Evolutionary conservation across 1,140 invertebrate species (phyloP), one percentile per base, ranked within the genome.

Genomic region (Eurosta solidaginis): DNA sequence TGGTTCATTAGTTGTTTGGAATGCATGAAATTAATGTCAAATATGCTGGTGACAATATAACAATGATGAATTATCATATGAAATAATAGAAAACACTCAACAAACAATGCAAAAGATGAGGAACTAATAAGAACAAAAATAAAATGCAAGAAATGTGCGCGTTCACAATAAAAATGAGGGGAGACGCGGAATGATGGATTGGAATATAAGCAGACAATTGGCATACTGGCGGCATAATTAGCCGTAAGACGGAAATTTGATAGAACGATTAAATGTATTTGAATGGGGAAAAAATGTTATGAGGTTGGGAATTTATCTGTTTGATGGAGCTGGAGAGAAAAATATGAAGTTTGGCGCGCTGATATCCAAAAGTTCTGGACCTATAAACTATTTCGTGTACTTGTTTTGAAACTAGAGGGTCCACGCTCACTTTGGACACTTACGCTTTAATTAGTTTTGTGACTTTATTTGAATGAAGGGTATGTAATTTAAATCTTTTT

Each of bases 11-110:
- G 33, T 12, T 68, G 59, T 17, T 40, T 68, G 17, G 59, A 68
- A 68, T 68, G 59, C 59, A 68, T 68, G 59, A 68, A 68, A 68
- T 68, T 68, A 68, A 68, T 10, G 59, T 68, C 36, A 68, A 68
- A 68, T 68, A 68, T 68, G 33, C 33, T 68, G 59, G 59, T 68
- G 59, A 40, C 59, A 68, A 68, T 33, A 68, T 68, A 68, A 68
- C 59, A 68, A 68, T 68, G 59, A 68, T 68, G 59, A 68, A 68
- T 68, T 68, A 68, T 40, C n/a, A 2, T 40, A n/a, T 22, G n/a
- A 68, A 68, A 68, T 68, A 68, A 68, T 68, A 42, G 59, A 40
- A 54, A 36, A 40, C 59, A 68, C 59, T 68, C 40, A 68, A 20
- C 59, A 68, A 7, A 68, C 59, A 22, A 36, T 40, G 59, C 33